Percentiles rank a stretch among this genome's conserved stretches.
These are phyloP conservation scores for Terrapene triunguis DNA, from an alignment of 2,113 vertebrate genomes.

Conservation along the genomic window DNA sequence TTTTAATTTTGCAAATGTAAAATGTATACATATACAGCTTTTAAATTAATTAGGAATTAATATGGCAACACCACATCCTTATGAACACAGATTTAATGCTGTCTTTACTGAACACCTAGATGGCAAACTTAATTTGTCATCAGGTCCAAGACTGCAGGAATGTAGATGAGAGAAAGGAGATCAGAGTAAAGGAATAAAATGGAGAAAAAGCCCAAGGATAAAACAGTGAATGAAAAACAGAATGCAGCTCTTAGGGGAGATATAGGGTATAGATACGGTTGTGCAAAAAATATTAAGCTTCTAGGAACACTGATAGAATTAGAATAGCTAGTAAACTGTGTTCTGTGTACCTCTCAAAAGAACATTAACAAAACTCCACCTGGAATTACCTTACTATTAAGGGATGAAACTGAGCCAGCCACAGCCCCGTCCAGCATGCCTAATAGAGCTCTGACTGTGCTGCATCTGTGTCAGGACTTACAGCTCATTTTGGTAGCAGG, in stretches of 20 bases:
- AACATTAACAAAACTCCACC: background rate
- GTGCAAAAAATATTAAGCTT: background rate
- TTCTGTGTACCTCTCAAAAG: background rate
- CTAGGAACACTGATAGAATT: background rate
- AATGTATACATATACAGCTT: conserved; percentile 57
- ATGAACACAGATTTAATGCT: conserved; percentile 42
- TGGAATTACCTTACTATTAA: background rate
- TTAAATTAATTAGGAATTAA: conserved; percentile 71
- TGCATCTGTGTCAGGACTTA: background rate
- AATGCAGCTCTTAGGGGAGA: background rate
- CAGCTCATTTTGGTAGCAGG: background rate
- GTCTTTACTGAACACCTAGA: conserved; percentile 27
- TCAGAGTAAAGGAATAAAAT: background rate
- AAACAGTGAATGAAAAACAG: background rate
- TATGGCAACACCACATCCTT: conserved; percentile 29
- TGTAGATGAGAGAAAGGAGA: conserved; percentile 17
- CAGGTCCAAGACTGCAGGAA: background rate
- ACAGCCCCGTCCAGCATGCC: fast-evolving
- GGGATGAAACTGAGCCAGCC: background rate
- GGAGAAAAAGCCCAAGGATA: background rate
- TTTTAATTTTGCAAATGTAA: conserved; percentile 61
- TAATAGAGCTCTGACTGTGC: background rate
- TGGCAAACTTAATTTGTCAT: background rate
- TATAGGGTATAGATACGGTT: background rate
- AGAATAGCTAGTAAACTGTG: background rate